phyloP scores from a whole-genome alignment of 2,888 invertebrate species.

The Pristionchus entomophagus region DNA sequence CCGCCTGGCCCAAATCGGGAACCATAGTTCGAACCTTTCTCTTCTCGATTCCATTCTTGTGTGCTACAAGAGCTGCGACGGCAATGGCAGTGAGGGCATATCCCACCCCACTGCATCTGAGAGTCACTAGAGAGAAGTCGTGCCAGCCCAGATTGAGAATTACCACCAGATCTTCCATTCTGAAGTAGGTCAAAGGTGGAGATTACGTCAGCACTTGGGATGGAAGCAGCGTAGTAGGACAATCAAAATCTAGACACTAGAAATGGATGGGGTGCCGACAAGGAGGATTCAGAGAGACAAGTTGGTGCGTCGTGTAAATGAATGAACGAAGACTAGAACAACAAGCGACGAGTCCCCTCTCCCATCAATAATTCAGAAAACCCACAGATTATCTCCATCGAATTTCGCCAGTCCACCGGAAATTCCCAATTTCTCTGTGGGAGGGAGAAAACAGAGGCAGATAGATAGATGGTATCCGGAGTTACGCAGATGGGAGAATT shows the following conservation, averaged over 20 bases:
- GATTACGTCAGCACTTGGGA: no score
- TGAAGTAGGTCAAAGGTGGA: no score
- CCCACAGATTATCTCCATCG: neutral
- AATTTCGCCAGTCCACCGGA: neutral
- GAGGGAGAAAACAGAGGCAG: neutral
- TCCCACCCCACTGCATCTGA: neutral
- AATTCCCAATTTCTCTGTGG: neutral
- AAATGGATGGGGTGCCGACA: no score
- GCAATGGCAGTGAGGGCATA: neutral
- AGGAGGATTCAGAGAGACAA: no score
- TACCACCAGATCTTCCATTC: neutral
- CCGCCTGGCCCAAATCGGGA: no score
- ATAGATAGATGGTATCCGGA: neutral
- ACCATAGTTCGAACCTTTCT: neutral
- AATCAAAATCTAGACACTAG: no score
- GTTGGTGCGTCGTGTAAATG: no score
- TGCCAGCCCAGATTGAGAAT: conserved; percentile 3
- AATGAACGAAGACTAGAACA: no score
- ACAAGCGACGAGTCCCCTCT: neutral
- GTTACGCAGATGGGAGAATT: neutral
- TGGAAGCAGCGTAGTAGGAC: no score
- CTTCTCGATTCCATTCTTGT: neutral
- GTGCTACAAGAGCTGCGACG: neutral
- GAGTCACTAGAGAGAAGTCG: conserved; percentile 11
- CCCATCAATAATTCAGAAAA: neutral